Percentiles rank a stretch among this genome's conserved stretches.
Evolutionary conservation across 1,140 invertebrate species (phyloP).

Genomic region (Leptinotarsa lineolata): DNA sequence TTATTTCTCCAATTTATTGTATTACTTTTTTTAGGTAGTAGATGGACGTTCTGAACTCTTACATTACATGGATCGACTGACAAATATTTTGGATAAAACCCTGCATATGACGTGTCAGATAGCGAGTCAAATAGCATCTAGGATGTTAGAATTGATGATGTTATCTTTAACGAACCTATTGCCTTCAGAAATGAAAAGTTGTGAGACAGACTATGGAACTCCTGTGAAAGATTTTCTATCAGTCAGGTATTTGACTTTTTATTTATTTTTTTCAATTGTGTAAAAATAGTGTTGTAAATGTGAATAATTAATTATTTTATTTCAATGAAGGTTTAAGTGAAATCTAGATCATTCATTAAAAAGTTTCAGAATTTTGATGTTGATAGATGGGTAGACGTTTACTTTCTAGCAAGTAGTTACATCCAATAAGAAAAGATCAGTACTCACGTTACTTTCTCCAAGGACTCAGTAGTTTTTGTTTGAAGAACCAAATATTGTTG

Average conservation of each 20-base stretch:
- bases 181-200: constrained; percentile 68
- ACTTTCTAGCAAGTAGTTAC: too few relatives aligned
- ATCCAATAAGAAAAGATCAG: too few relatives aligned
- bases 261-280: not conserved
- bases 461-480: too few relatives aligned
- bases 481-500: too few relatives aligned
- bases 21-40: constrained; percentile 44
- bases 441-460: too few relatives aligned
- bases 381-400: too few relatives aligned
- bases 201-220: constrained; percentile 65
- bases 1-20: constrained; percentile 5
- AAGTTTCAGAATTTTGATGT: too few relatives aligned
- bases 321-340: too few relatives aligned
- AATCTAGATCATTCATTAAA: too few relatives aligned
- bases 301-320: too few relatives aligned
- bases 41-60: constrained; percentile 56
- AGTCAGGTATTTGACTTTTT: constrained; percentile 61
- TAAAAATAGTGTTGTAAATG: too few relatives aligned
- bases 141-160: constrained; percentile 60
- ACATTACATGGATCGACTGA: constrained; percentile 59
- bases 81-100: constrained; percentile 60
- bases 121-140: constrained; percentile 59
- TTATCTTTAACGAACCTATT: constrained; percentile 64
- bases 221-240: constrained; percentile 74
- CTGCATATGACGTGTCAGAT: constrained; percentile 62